Conservation (phyloP, 2,888 invertebrate genomes). For the Chymomyza fuscimana region DNA sequence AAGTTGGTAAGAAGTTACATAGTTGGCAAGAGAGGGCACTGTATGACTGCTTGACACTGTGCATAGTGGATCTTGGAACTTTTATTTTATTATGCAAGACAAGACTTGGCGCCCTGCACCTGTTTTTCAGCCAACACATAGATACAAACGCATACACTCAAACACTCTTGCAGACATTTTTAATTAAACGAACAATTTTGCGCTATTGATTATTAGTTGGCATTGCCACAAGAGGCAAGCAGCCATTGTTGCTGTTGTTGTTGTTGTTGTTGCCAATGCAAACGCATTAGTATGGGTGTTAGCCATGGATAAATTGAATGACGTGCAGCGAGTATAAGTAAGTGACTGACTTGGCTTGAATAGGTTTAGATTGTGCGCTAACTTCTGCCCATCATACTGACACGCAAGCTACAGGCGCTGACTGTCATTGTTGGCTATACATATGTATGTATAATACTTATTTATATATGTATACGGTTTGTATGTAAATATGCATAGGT, state of each 20-base stretch:
- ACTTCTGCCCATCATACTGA: conserved; percentile 39
- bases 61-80: conserved; percentile 16
- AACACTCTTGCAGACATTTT: conserved; percentile 64
- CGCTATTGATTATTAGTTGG: conserved; percentile 65
- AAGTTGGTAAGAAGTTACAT: not conserved
- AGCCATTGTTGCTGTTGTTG: conserved; percentile 61
- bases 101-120: not conserved
- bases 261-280: not conserved
- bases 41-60: conserved; percentile 29
- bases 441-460: conserved; percentile 20
- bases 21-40: conserved; percentile 1
- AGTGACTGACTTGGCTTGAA: conserved; percentile 43
- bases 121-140: not conserved
- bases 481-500: conserved; percentile 18
- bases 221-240: conserved; percentile 29
- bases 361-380: not conserved
- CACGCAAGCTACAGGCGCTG: conserved; percentile 52
- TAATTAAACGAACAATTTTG: conserved; percentile 69
- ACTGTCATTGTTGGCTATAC: conserved; percentile 58
- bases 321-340: conserved; percentile 21
- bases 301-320: conserved; percentile 38
- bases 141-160: not conserved
- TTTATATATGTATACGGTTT: conserved; percentile 4
- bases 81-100: conserved; percentile 24
- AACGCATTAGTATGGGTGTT: conserved; percentile 69